A percentile compares a stretch with the other conserved stretches of the same genome.
These are phyloP conservation scores for Dicrurus megarhynchus DNA, from an alignment of 2,113 vertebrate species.

Conservation along the genomic window DNA sequence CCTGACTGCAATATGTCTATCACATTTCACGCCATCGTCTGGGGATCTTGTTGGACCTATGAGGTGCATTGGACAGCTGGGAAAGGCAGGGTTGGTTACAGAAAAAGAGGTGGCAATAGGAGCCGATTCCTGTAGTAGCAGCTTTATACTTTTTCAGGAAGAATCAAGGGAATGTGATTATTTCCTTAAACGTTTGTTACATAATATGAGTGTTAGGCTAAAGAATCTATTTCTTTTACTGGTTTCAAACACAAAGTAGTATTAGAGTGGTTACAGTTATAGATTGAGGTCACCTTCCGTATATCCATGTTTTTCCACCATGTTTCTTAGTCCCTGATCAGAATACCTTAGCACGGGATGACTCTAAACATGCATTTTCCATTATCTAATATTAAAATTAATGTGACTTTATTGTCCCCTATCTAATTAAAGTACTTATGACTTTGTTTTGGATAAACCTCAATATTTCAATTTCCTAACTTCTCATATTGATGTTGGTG, in stretches of 20 bases:
- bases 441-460: neutral
- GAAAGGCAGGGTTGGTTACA: neutral
- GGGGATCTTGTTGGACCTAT: neutral
- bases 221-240: neutral
- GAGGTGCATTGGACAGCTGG: neutral
- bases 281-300: neutral
- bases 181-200: neutral
- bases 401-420: neutral
- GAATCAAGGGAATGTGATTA: neutral
- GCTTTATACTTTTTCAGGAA: neutral
- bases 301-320: neutral
- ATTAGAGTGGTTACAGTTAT: rapidly evolving
- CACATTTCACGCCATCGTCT: neutral
- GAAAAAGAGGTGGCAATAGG: neutral
- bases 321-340: neutral
- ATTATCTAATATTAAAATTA: neutral
- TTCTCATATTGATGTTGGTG: neutral
- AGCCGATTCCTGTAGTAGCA: neutral
- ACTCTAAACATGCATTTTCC: neutral
- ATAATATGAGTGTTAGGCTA: neutral
- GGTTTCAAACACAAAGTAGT: neutral
- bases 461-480: neutral
- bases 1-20: neutral
- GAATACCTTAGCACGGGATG: neutral
- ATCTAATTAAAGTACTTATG: neutral